Evolutionary conservation across 2,888 invertebrate species (phyloP), one percentile per base, ranked within the genome.

Genomic region (Drosophila tripunctata): DNA sequence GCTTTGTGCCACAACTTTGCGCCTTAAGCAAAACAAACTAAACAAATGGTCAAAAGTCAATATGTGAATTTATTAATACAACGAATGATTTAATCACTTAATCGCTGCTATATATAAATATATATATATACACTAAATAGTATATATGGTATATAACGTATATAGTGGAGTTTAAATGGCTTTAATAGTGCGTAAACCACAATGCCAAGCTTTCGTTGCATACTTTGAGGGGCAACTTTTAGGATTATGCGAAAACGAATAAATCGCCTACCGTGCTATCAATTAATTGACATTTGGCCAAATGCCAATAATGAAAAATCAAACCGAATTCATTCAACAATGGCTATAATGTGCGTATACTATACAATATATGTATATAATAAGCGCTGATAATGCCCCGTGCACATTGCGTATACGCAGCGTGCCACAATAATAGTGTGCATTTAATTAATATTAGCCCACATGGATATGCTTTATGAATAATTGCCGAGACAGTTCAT

Each of bases 401-500:
- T 31, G 19, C 27, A 43, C 33, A 41, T 41, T 44, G 43, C 54
- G 67, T 64, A 50, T 43, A 45, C 62, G 60, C 64, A 65, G 61
- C 61, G 47, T 58, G 33, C 21, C 51, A 27, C 55, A 82, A 76
- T 69, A 73, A 73, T 63, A 58, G 70, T 55, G 51, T 63, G 65
- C 76, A 85, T 87, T 87, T 82, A 87, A 87, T 82, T 87, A 87
- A 79, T 75, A 82, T 79, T 78, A 76, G 78, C 48, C 64, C 63
- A 67, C 70, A 54, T 79, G 69, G 66, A 74, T 75, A 58, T 72
- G 56, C 70, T 72, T 71, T 71, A 71, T 78, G 73, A 78, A 83
- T 70, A 85, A 85, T 71, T 84, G 64, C 40, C 45, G 30, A 54
- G 45, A 45, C 61, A 57, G 55, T 40, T 35, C 22, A 21, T n/a